Conservation (phyloP, 1,140 invertebrate species). For the Pseudomyrmex sp. region DNA sequence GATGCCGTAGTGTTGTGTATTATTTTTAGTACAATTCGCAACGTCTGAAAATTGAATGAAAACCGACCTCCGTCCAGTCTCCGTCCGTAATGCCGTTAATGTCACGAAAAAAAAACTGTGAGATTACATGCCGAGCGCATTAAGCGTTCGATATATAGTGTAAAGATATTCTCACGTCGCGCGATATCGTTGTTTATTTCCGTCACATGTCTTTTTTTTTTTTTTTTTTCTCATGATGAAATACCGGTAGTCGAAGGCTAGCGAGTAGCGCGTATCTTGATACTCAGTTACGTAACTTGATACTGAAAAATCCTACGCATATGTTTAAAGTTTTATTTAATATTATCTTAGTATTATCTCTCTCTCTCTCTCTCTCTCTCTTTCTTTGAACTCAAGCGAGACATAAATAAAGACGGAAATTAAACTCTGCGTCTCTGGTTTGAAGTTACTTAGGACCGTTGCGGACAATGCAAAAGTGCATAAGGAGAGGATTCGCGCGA, state of each 20-base stretch:
- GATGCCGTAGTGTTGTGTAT: no score
- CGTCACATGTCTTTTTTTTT: no score
- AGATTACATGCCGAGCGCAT: not conserved
- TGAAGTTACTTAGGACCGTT: not conserved
- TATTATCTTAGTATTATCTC: not conserved
- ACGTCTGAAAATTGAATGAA: no score
- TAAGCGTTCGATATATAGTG: not conserved
- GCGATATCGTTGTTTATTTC: conserved; percentile 3
- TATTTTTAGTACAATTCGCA: no score
- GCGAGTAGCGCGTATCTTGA: not conserved
- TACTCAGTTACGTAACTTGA: not conserved
- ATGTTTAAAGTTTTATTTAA: not conserved
- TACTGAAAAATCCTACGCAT: no score
- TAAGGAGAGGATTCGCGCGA: not conserved
- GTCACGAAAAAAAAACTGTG: no score
- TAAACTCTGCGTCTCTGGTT: not conserved
- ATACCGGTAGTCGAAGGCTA: conserved; percentile 16
- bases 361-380: no score
- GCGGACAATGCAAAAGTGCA: not conserved
- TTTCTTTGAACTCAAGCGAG: not conserved
- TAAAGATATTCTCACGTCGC: conserved; percentile 30
- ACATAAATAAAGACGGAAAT: not conserved
- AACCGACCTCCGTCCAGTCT: not conserved
- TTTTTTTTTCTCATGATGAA: no score
- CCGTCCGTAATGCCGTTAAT: not conserved